Conservation (phyloP, 2,888 invertebrate species). For the Enoplolaimus lenunculus region DNA sequence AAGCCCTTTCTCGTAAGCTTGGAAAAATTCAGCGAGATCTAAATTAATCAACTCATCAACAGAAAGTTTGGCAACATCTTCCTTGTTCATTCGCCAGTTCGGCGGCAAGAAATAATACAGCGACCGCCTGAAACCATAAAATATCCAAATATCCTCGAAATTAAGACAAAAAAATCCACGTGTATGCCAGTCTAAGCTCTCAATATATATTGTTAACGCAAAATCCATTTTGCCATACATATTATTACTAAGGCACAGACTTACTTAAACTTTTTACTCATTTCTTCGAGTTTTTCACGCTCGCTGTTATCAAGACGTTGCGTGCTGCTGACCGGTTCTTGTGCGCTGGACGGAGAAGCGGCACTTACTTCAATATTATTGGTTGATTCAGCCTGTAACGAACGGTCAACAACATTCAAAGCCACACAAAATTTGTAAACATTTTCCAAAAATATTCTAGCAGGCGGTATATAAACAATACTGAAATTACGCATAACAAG, state of each 20-base stretch:
- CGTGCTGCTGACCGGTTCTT: conserved; percentile 17
- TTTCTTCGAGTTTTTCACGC: conserved; percentile 13
- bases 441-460: too few relatives aligned
- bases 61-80: conserved; percentile 1
- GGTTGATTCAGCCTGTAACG: not conserved
- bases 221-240: too few relatives aligned
- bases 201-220: too few relatives aligned
- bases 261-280: conserved; percentile 15
- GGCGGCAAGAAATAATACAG: conserved; percentile 21
- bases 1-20: conserved; percentile 20
- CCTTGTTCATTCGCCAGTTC: conserved; percentile 20
- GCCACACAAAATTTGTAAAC: too few relatives aligned
- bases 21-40: conserved; percentile 21
- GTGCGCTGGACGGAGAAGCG: not conserved
- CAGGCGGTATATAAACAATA: too few relatives aligned
- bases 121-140: conserved; percentile 13
- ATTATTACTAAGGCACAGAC: too few relatives aligned
- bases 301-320: not conserved
- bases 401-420: too few relatives aligned
- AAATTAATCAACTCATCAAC: conserved; percentile 14
- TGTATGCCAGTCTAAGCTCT: too few relatives aligned
- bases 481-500: too few relatives aligned
- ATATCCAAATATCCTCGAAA: too few relatives aligned
- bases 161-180: too few relatives aligned
- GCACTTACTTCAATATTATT: not conserved